A percentile compares a stretch with the other conserved stretches of the same genome.
Conservation (phyloP, 2,888 invertebrate species). For the Andrena praecox region DNA sequence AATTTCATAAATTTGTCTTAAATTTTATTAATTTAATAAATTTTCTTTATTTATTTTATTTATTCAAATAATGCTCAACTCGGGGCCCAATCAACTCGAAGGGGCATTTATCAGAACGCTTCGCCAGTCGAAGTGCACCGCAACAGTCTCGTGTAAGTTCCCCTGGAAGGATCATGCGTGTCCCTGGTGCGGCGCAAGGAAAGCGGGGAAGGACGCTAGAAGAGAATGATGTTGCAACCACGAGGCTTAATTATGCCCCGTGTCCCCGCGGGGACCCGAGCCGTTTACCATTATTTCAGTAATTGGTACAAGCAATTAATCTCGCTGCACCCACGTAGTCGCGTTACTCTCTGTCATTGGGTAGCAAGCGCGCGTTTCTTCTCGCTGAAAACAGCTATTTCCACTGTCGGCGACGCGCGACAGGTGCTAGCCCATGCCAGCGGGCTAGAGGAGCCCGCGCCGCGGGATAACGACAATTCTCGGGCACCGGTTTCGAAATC, state of each 20-base stretch:
- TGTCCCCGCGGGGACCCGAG: conserved; percentile 15
- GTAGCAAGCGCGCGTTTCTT: conserved; percentile 42
- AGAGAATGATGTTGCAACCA: background rate
- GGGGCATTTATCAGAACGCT: too few species aligned
- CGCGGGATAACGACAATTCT: conserved; percentile 54
- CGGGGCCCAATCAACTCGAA: too few species aligned
- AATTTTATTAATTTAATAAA: too few species aligned
- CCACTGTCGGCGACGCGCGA: conserved; percentile 72
- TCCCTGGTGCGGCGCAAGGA: background rate
- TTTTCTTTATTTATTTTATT: too few species aligned
- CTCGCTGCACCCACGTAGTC: conserved; percentile 56
- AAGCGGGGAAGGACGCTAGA: background rate
- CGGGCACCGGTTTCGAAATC: conserved; percentile 74
- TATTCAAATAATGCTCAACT: too few species aligned
- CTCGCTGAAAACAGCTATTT: conserved; percentile 71
- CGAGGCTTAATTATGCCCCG: conserved; percentile 25
- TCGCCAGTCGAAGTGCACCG: too few species aligned
- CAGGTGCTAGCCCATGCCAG: conserved; percentile 75
- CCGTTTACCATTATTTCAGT: conserved; percentile 59
- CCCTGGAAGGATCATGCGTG: background rate
- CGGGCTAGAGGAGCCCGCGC: conserved; percentile 32
- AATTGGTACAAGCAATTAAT: conserved; percentile 64
- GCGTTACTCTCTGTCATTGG: conserved; percentile 58
- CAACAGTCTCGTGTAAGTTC: too few species aligned
- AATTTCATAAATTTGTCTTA: too few species aligned